Conservation (phyloP, 2,888 invertebrate genomes). For the Leptura quadrifasciata region DNA sequence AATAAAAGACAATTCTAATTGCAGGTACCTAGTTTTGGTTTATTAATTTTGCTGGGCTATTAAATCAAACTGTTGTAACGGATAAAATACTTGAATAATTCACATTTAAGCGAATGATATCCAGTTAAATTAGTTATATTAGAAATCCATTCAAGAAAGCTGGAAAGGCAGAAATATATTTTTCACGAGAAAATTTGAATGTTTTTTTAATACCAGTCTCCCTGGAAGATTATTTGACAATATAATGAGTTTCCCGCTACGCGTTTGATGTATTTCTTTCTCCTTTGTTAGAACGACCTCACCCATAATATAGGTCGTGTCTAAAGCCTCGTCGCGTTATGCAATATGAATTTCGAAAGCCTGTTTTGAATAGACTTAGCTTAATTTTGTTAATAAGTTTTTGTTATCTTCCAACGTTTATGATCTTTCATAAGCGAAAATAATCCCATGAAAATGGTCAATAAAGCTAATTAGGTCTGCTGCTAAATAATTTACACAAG, state of each 20-base stretch:
- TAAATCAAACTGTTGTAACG: no score
- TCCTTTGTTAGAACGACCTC: constrained; percentile 10
- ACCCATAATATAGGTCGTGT: constrained; percentile 8
- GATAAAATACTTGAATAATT: no score
- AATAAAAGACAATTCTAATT: no score
- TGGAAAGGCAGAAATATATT: constrained; percentile 1
- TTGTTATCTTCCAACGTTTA: constrained; percentile 53
- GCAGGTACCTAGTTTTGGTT: no score
- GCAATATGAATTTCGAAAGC: constrained; percentile 30
- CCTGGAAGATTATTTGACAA: constrained; percentile 29
- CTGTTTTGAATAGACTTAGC: constrained; percentile 31
- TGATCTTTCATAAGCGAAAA: constrained; percentile 56
- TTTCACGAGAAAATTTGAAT: constrained; percentile 4
- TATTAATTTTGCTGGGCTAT: no score
- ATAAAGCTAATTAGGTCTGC: constrained; percentile 60
- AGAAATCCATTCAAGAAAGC: not conserved
- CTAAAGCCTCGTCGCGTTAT: constrained; percentile 4
- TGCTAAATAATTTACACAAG: constrained; percentile 57
- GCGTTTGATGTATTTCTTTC: constrained; percentile 31
- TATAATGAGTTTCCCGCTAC: constrained; percentile 29
- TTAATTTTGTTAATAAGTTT: constrained; percentile 44
- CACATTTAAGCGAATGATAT: no score
- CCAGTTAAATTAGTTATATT: not conserved
- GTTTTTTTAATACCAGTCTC: constrained; percentile 33
- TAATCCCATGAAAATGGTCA: constrained; percentile 60